phyloP scores from a whole-genome alignment of 2,797 vertebrate genomes.

The Pachyuromys duprasi region DNA sequence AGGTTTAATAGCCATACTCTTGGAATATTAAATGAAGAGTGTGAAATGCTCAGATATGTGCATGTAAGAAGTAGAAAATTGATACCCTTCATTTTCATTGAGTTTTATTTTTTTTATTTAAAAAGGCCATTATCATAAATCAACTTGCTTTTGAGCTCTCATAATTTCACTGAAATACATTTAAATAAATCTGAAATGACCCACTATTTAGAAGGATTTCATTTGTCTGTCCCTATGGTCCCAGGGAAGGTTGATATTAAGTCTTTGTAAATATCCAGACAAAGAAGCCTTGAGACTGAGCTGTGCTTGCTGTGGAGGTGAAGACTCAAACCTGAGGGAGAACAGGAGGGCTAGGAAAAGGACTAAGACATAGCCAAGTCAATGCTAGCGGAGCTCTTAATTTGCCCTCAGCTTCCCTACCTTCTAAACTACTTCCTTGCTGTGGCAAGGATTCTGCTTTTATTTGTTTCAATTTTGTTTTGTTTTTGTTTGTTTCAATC shows the following conservation, averaged over 20 bases:
- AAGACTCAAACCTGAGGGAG: not conserved
- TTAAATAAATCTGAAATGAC: conserved; percentile 31
- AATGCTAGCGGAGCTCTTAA: not conserved
- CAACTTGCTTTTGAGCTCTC: not conserved
- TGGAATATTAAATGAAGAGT: not conserved
- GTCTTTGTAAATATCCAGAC: conserved; percentile 27
- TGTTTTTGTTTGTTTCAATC: conserved; percentile 50
- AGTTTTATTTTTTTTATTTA: not conserved
- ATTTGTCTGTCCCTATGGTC: not conserved
- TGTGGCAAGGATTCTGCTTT: conserved; percentile 19
- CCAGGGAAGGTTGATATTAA: not conserved
- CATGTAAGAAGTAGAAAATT: not conserved
- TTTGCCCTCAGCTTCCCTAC: not conserved
- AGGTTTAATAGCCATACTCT: not conserved
- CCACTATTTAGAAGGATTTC: not conserved
- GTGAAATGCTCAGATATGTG: not conserved
- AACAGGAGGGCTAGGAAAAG: not conserved
- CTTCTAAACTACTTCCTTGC: not conserved
- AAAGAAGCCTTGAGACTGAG: not conserved
- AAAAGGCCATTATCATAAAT: not conserved
- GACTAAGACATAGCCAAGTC: not conserved
- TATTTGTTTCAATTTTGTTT: conserved; percentile 58
- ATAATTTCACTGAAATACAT: not conserved
- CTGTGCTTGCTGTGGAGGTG: not conserved
- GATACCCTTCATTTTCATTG: conserved; percentile 5